phyloP scores from a whole-genome alignment of 2,113 vertebrate genomes.

The Datnioides undecimradiatus region DNA sequence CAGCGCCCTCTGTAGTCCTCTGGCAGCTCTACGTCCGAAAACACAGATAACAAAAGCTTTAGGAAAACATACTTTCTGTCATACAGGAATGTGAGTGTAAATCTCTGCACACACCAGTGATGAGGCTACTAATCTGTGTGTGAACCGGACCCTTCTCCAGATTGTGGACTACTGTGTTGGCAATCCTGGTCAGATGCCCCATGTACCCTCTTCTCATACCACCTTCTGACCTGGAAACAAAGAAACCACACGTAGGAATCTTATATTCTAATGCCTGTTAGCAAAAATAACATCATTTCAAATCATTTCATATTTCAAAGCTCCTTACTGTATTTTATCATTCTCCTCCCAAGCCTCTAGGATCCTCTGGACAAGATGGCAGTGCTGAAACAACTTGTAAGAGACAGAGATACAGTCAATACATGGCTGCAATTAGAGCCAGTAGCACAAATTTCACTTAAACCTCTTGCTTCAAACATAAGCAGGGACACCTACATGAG shows the following conservation, averaged over 20 bases:
- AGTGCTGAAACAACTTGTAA: slow-evolving; percentile 93
- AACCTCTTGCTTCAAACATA: slow-evolving; percentile 6
- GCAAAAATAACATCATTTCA: not conserved
- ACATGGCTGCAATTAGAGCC: not conserved
- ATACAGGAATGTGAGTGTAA: not conserved
- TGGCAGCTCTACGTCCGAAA: slow-evolving; percentile 87
- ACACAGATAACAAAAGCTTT: not conserved
- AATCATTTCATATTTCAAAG: not conserved
- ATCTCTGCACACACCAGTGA: slow-evolving; percentile 69
- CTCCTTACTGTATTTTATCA: slow-evolving; percentile 93
- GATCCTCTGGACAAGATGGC: slow-evolving; percentile 94
- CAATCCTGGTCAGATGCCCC: slow-evolving; percentile 97
- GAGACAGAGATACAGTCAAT: slow-evolving; percentile 35
- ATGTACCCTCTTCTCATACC: slow-evolving; percentile 96
- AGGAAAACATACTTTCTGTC: not conserved
- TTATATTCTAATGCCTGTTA: not conserved
- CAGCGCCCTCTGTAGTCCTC: slow-evolving; percentile 94
- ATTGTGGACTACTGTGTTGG: slow-evolving; percentile 94
- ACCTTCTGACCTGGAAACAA: slow-evolving; percentile 87
- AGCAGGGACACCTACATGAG: slow-evolving; percentile 74
- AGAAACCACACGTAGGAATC: slow-evolving; percentile 2
- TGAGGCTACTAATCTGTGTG: slow-evolving; percentile 88
- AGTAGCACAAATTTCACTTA: not conserved
- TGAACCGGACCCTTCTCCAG: slow-evolving; percentile 93
- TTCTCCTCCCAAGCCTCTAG: slow-evolving; percentile 97